Conservation (phyloP, 2,888 invertebrate genomes). For the Lepidocyrtinus sp. region DNA sequence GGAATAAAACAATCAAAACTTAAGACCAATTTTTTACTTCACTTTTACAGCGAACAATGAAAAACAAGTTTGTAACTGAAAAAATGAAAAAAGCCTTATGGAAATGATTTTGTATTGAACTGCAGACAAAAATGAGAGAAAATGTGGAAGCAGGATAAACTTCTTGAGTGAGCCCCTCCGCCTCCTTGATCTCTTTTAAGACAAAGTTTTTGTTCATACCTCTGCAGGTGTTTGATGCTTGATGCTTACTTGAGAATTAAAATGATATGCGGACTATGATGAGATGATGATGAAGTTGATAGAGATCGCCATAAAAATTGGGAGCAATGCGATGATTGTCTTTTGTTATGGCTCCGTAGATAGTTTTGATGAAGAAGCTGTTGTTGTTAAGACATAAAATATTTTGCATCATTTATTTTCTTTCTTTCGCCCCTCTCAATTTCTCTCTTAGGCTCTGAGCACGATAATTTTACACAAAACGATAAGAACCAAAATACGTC, state of each 20-base stretch:
- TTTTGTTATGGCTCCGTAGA: too few relatives aligned
- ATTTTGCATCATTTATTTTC: too few relatives aligned
- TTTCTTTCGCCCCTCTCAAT: constrained; percentile 14
- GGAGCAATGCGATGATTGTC: too few relatives aligned
- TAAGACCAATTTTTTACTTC: not conserved
- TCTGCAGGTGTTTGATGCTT: not conserved
- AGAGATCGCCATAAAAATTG: constrained; percentile 18
- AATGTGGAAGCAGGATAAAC: too few relatives aligned
- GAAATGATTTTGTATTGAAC: not conserved
- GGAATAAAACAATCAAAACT: not conserved
- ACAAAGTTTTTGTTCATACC: not conserved
- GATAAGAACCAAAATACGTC: constrained; percentile 4
- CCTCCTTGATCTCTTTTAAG: not conserved
- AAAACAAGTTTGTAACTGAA: not conserved
- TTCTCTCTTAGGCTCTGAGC: too few relatives aligned
- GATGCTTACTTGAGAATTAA: not conserved
- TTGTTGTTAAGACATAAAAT: too few relatives aligned
- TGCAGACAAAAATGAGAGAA: too few relatives aligned
- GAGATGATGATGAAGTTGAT: constrained; percentile 17
- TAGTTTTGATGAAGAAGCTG: too few relatives aligned
- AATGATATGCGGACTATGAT: not conserved
- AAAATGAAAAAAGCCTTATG: too few relatives aligned
- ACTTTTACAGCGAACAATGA: not conserved
- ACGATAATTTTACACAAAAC: too few relatives aligned
- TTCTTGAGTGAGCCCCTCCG: too few relatives aligned